Conservation (phyloP, 2,797 vertebrate species). For the Rhinichthys osculus region DNA sequence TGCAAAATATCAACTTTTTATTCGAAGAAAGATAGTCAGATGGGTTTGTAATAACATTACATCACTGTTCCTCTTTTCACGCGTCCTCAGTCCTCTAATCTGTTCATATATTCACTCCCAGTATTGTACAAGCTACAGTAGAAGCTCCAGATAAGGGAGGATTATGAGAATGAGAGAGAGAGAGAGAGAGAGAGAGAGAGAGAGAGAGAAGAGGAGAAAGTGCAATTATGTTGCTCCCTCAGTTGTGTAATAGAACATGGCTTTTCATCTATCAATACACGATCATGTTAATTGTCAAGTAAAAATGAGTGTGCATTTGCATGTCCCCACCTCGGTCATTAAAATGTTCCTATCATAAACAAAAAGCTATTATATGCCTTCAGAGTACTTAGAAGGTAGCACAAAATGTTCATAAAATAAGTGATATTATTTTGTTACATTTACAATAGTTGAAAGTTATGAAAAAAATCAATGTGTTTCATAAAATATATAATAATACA, state of each 20-base stretch:
- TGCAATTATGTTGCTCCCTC: conserved; percentile 31
- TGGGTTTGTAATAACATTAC: not conserved
- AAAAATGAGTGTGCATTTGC: not conserved
- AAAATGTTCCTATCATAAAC: not conserved
- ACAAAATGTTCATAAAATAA: not conserved
- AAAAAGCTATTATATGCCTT: not conserved
- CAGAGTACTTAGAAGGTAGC: not conserved
- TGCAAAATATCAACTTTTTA: not conserved
- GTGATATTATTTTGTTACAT: not conserved
- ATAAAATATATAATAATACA: too few species aligned
- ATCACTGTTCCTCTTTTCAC: not conserved
- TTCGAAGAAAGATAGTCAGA: not conserved
- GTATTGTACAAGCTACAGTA: not conserved
- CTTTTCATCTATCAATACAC: conserved; percentile 31
- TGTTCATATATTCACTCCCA: conserved; percentile 8
- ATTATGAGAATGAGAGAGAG: not conserved
- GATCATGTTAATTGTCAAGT: conserved; percentile 29
- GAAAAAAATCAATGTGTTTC: too few species aligned
- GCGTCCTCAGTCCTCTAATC: not conserved
- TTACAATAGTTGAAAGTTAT: too few species aligned
- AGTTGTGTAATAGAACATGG: conserved; percentile 41
- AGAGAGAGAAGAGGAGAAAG: not conserved
- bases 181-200: not conserved
- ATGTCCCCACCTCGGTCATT: not conserved
- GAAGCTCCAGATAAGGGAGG: conserved; percentile 17